Base-by-base conservation (phyloP, 2,113 vertebrate species). In the Protomyctophum bolini region DNA sequence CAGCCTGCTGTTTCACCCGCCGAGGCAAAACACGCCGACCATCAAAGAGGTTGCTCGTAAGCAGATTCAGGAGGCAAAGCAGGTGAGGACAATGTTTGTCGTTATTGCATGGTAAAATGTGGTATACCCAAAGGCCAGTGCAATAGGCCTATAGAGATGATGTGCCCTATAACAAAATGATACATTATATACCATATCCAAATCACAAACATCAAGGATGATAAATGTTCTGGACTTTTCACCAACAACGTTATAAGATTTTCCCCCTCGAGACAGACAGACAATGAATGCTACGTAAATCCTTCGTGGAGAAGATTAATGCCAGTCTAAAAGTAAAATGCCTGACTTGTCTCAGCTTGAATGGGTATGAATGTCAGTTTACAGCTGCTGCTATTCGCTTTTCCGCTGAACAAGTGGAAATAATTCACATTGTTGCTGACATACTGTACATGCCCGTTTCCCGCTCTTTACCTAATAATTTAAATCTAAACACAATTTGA, bases 41-140 rank as follows among this genome's bases (percentile, higher is more conserved):
- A 96, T 98, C 76, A 98, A 98, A 83, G 96, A 97, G 60, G 94
- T 95, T 62, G 54, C 97, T 68, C 92, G 96, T 73, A 97, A 94
- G 79, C 94, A 94, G 92, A 94, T 98, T 7, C 94, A 94, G 85
- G 94, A 95, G 69, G 95, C 96, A 12, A 91, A 87, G 82, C 93
- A 96, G 96, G 97, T 98, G 93, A 93, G 71, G n/a, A 54, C 10
- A 12, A 41, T 54, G n/a, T 54, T 54, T 54, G 5, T 54, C 52
- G 10, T 12, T 49, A 49, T 6, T 50, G 49, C 49, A 50, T 50
- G 10, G 49, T 50, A 50, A 50, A 50, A 50, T 50, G 49, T 10
- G 10, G 10, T 50, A 2, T 21, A 21, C 21, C 5, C 12, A n/a
- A 54, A 54, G 6, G 51, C 12, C 10, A 12, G 10, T 12, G 12